These are phyloP conservation scores for Trachymyrmex cornetzi DNA, from an alignment of 1,140 invertebrate species.

Conservation along the genomic window DNA sequence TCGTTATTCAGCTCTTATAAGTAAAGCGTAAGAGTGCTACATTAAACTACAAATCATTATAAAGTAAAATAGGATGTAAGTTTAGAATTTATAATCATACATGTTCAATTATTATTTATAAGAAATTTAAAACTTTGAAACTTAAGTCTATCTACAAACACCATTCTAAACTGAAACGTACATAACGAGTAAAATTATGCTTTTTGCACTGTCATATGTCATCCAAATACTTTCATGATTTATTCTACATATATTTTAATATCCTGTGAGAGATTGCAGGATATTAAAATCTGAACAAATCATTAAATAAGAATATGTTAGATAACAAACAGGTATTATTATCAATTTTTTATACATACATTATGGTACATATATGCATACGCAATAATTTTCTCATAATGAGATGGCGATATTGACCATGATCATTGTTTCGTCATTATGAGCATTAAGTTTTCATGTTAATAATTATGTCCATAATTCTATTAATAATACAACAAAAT, in stretches of 20 bases:
- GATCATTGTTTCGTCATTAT: neutral
- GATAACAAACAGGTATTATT: neutral
- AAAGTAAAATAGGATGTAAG: slow-evolving; percentile 11
- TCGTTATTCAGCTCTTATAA: neutral
- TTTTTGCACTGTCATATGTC: neutral
- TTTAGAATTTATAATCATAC: neutral
- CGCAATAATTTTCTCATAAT: neutral
- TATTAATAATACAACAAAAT: neutral
- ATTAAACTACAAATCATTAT: neutral
- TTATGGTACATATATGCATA: neutral
- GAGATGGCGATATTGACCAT: neutral
- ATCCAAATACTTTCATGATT: neutral
- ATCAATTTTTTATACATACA: neutral
- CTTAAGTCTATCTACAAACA: neutral
- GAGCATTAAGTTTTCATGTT: neutral
- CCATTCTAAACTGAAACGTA: neutral
- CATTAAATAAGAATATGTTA: neutral
- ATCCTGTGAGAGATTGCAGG: neutral
- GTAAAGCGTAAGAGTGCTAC: neutral
- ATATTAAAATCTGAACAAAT: neutral
- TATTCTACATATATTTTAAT: neutral
- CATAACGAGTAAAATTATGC: neutral
- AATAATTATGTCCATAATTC: neutral
- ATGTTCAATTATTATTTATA: neutral
- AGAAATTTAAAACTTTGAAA: neutral